These are phyloP conservation scores for Xanthia togata DNA, from an alignment of 2,888 invertebrate species.

Conservation along the genomic window DNA sequence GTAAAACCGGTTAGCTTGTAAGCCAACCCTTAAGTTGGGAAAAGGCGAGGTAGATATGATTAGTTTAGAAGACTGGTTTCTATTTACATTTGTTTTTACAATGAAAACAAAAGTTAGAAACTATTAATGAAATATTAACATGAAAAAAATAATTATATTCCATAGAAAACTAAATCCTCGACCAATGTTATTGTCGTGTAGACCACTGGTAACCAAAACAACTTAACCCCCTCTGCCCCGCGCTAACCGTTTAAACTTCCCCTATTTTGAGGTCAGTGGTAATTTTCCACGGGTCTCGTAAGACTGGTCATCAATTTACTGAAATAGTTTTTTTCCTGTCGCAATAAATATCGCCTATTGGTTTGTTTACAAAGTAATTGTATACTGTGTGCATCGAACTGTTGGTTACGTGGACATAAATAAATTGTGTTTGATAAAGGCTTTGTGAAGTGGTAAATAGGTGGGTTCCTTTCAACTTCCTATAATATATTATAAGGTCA, in stretches of 20 bases:
- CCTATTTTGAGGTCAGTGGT: conserved; percentile 37
- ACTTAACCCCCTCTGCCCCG: conserved; percentile 61
- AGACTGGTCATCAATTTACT: conserved; percentile 59
- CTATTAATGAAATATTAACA: background rate
- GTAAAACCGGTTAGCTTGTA: too few relatives aligned
- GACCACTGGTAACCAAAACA: conserved; percentile 67
- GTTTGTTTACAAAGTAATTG: conserved; percentile 67
- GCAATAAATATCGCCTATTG: conserved; percentile 66
- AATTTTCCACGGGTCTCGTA: conserved; percentile 59
- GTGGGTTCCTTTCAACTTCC: background rate
- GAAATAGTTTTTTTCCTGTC: conserved; percentile 62
- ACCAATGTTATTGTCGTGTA: conserved; percentile 74
- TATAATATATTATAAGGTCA: background rate
- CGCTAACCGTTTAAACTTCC: conserved; percentile 45
- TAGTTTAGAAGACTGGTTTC: background rate
- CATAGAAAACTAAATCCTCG: conserved; percentile 65
- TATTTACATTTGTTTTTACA: background rate
- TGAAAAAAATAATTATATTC: conserved; percentile 50
- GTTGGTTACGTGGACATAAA: conserved; percentile 6
- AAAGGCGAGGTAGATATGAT: too few relatives aligned
- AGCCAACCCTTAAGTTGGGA: too few relatives aligned
- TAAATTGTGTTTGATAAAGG: conserved; percentile 2
- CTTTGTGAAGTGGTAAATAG: background rate
- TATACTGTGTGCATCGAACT: conserved; percentile 55
- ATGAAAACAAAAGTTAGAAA: background rate